Base-by-base conservation (phyloP, 2,888 invertebrate species). In the Calameuta idolon region DNA sequence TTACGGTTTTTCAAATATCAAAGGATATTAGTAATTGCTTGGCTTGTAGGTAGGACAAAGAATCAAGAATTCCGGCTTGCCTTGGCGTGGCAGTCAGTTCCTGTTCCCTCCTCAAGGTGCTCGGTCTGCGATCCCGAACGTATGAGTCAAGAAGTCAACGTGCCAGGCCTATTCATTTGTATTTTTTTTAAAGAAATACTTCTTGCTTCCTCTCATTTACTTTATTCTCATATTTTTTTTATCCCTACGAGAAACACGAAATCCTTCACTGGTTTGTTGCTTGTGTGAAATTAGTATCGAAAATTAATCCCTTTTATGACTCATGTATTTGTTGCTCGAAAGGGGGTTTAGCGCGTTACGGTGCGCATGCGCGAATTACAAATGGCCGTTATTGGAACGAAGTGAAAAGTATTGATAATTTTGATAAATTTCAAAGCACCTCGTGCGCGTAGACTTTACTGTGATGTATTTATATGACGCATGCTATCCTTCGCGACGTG, bases 61-160 rank as follows among this genome's bases (percentile, higher is more conserved):
- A 40, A 33, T 55, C 34, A 79, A 79, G 82, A 83, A 85, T 84
- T 86, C 85, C 79, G 81, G 87, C 82, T 88, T 82, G 83, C 87
- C 87, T 87, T 88, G 87, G 78, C 81, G 81, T 35, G 79, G 79
- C 75, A n/a, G 77, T 76, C 80, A 85, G 86, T 89, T 89, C 89
- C 88, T 88, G 87, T 84, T 89, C 84, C 85, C 82, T 84, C 86
- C 80, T 85, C 87, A 87, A 88, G 87, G 87, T 85, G 84, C 82
- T 69, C 69, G 76, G 73, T 77, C 71, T 55, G 30, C 71, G 71
- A 34, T 40, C 30, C 37, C 76, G 76, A 78, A 76, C 75, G 76
- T 69, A 82, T 83, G 85, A 84, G 75, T 86, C 85, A 83, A 82
- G 80, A 79, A 85, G 85, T 86, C 86, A 86, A 85, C 81, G 87